phyloP scores from a whole-genome alignment of 2,797 vertebrate species.

The Hypotaenidia philippensis region DNA sequence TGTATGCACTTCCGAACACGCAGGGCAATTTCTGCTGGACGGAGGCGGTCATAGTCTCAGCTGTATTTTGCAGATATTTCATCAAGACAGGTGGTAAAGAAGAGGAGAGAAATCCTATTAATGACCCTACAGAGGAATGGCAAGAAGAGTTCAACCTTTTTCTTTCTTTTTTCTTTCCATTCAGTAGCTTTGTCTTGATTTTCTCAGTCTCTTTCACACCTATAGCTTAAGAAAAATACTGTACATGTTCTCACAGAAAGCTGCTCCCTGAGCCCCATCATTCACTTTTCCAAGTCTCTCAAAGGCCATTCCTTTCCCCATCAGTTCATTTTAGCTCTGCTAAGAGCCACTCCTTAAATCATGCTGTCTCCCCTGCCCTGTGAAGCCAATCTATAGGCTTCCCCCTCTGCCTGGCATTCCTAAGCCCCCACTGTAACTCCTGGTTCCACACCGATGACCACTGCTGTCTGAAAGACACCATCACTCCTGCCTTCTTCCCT shows the following conservation, averaged over 20 bases:
- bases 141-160: not conserved
- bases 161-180: not conserved
- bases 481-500: not conserved
- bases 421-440: not conserved
- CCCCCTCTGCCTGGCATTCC: rapidly evolving
- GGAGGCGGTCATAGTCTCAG: not conserved
- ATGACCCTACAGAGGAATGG: not conserved
- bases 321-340: not conserved
- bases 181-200: not conserved
- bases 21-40: not conserved
- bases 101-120: not conserved
- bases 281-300: not conserved
- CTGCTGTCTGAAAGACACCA: not conserved
- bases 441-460: rapidly evolving
- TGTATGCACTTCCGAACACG: not conserved
- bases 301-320: not conserved
- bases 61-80: not conserved
- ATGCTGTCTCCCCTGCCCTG: not conserved
- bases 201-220: not conserved
- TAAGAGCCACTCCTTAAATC: not conserved
- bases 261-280: not conserved
- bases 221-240: not conserved
- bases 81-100: not conserved
- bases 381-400: not conserved
- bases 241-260: not conserved